Evolutionary conservation across 2,797 vertebrate genomes (phyloP).

Genomic region (Graptemys geographica): DNA sequence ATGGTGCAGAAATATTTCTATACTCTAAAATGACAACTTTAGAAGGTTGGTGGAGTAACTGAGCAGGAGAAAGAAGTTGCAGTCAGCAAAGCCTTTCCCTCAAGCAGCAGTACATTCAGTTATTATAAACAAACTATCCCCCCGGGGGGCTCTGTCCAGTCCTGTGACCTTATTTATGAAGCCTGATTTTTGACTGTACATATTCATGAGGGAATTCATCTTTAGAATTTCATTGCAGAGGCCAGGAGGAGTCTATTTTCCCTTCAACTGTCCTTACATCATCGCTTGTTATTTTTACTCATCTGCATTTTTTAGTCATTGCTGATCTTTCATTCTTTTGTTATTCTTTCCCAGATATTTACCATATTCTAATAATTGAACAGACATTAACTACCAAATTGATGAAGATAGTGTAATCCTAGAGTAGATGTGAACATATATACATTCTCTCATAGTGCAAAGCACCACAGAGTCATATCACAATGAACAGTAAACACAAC

Average conservation of each 20-base stretch:
- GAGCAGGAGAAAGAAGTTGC: not conserved
- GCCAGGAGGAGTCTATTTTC: not conserved
- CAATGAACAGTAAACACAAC: too few species aligned
- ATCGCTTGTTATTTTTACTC: not conserved
- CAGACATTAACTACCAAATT: not conserved
- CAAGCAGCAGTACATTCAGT: not conserved
- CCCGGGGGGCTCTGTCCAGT: not conserved
- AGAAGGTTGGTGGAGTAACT: not conserved
- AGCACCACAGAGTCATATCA: too few species aligned
- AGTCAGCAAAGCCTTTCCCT: not conserved
- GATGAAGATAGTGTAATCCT: not conserved
- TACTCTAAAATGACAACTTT: not conserved
- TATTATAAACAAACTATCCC: not conserved
- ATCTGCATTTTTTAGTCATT: conserved; percentile 33
- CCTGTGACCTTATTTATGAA: not conserved
- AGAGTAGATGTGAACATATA: not conserved
- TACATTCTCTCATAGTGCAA: too few species aligned
- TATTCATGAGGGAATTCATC: not conserved
- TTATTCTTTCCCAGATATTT: not conserved
- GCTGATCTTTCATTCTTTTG: not conserved
- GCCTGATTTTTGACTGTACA: not conserved
- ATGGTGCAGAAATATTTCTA: not conserved
- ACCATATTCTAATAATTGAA: not conserved
- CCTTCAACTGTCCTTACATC: not conserved
- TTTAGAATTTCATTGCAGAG: not conserved